Base-by-base conservation (phyloP, 1,140 invertebrate genomes). In the Phymastichus coffea region DNA sequence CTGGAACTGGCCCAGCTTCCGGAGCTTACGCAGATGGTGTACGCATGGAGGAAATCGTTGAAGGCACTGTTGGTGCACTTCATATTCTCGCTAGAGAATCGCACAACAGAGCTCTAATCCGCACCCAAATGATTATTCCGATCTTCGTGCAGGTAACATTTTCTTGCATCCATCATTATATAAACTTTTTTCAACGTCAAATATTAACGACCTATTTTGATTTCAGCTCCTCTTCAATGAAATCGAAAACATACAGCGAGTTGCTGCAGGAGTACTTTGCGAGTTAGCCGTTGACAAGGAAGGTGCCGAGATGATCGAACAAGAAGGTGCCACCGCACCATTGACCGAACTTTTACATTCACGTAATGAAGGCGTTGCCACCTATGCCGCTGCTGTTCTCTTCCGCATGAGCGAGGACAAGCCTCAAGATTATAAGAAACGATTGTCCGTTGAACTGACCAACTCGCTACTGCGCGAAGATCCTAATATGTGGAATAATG, bases 381-480 rank as follows among this genome's bases (percentile, higher is more conserved):
- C 95, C 1, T 98, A 98, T 73, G 96, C 95, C 14, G 96, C 96
- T 3, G 95, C 95, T 8, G 94, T 98, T 20, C 81, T 98, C 40
- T 98, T 97, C 85, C 88, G 95, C 53, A 98, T 98, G 95, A 96
- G 94, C 43, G 95, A 98, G 76, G 95, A 98, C 72, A 98, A 98
- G 78, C 94, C 95, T 10, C 93, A 96, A 72, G 96, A 99, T 72
- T 98, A 98, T 76, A 97, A 97, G 80, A 98, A 98, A 80, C 83
- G 96, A 62, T 84, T 99, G 7, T 96, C 93, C 20, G 93, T 97
- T 81, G 96, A 98, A 78, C 80, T 98, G 55, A 96, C 94, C 38
- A 97, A 94, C 77, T 96, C 94, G 4, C 82, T 97, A 61, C 88
- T 94, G 74, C 87, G 93, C 62, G 91, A 94, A 65, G 93, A 95